phyloP scores from a whole-genome alignment of 2,888 invertebrate genomes.

The Agonopterix heracliana region DNA sequence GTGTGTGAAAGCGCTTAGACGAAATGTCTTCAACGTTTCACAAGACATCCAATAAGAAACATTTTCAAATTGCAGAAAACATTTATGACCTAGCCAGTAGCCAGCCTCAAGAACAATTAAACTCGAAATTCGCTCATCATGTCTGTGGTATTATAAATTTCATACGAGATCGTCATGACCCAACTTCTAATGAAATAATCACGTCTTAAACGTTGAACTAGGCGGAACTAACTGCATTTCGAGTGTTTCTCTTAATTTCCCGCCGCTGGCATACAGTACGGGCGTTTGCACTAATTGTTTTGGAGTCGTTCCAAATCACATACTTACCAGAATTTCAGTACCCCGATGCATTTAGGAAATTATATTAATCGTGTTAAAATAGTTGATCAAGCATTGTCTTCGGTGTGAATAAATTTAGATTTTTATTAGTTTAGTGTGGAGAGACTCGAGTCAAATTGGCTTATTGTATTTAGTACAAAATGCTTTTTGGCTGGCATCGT shows the following conservation, averaged over 20 bases:
- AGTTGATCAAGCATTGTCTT: background rate
- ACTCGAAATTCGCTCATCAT: too few species aligned
- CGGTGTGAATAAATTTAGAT: background rate
- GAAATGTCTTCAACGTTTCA: too few species aligned
- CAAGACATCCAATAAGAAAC: too few species aligned
- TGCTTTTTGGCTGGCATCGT: too few species aligned
- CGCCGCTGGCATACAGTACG: constrained; percentile 33
- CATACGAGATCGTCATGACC: background rate
- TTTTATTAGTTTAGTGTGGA: background rate
- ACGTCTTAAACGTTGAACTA: constrained; percentile 24
- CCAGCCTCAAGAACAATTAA: too few species aligned
- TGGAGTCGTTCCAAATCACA: constrained; percentile 70
- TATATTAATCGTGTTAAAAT: constrained; percentile 26
- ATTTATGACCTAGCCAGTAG: too few species aligned
- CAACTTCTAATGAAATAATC: constrained; percentile 21
- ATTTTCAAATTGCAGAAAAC: too few species aligned
- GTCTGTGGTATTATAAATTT: too few species aligned
- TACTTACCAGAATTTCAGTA: constrained; percentile 64
- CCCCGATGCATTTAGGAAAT: constrained; percentile 43
- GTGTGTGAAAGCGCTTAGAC: too few species aligned
- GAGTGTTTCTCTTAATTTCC: constrained; percentile 40
- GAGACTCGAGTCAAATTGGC: too few species aligned
- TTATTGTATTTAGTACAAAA: too few species aligned
- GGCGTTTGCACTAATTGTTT: constrained; percentile 65
- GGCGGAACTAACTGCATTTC: constrained; percentile 47